Conservation (phyloP, 2,113 vertebrate genomes). For the Azemiops feae region DNA sequence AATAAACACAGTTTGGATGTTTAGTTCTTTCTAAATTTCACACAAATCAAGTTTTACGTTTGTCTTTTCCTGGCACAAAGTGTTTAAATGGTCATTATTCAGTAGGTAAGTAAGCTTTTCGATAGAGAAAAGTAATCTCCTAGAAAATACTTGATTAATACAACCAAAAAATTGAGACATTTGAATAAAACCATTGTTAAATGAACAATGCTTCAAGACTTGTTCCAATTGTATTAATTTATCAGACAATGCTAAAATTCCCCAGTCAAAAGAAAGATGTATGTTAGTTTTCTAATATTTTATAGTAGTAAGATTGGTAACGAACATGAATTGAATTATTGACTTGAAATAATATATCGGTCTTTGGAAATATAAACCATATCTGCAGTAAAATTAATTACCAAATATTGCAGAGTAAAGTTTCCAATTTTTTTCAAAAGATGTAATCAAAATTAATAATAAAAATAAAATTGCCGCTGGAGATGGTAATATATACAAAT, state of each 20-base stretch:
- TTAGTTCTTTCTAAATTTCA: not conserved
- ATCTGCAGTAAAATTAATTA: not conserved
- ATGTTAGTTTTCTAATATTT: not conserved
- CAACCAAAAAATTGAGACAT: not conserved
- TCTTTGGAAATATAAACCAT: not conserved
- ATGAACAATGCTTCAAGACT: not conserved
- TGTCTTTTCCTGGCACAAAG: not conserved
- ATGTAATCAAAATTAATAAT: not conserved
- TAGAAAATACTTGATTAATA: not conserved
- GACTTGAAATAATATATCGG: not conserved
- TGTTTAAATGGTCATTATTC: not conserved
- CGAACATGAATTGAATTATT: not conserved
- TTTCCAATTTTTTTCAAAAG: not conserved
- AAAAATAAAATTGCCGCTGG: not conserved
- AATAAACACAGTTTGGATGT: not conserved
- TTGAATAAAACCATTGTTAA: not conserved
- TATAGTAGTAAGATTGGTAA: not conserved
- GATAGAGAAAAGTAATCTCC: not conserved
- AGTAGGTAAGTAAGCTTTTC: not conserved
- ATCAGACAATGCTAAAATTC: not conserved
- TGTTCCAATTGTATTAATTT: not conserved
- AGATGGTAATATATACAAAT: not conserved
- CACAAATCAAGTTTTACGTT: not conserved
- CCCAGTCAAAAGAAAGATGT: not conserved
- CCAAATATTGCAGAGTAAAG: not conserved